A percentile compares a stretch with the other conserved stretches of the same genome.
Evolutionary conservation across 2,113 vertebrate genomes (phyloP).

Genomic region (Piliocolobus tephrosceles): DNA sequence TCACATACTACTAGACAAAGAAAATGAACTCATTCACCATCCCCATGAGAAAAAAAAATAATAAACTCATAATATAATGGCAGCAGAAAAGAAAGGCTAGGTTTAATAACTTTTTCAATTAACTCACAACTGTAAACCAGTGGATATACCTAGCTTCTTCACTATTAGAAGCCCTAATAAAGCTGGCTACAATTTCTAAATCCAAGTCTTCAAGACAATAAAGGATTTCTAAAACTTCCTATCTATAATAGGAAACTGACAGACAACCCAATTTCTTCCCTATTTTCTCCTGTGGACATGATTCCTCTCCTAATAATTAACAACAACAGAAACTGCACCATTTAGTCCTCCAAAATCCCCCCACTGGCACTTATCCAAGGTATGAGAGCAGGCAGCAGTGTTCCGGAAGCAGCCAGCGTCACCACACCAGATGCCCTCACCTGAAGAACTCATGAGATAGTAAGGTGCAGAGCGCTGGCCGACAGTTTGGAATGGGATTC

Average conservation of each 20-base stretch:
- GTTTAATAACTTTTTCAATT: not conserved
- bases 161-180: not conserved
- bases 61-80: not conserved
- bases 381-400: not conserved
- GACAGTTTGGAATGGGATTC: constrained; percentile 87
- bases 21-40: not conserved
- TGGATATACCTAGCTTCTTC: not conserved
- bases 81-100: not conserved
- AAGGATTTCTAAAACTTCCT: not conserved
- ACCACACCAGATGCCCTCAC: constrained; percentile 79
- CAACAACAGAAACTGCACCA: too few species aligned
- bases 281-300: fast-evolving
- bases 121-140: not conserved
- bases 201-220: not conserved
- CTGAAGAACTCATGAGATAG: constrained; percentile 95
- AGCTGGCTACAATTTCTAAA: not conserved
- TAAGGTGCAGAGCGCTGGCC: constrained; percentile 89
- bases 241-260: not conserved
- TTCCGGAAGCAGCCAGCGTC: not conserved
- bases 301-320: not conserved
- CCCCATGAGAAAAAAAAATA: not conserved
- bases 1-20: not conserved
- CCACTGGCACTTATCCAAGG: fast-evolving
- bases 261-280: not conserved
- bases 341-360: not conserved